Percentiles rank a stretch among this genome's conserved stretches.
Evolutionary conservation across 2,113 vertebrate species (phyloP).

Genomic region (Clarias gariepinus): DNA sequence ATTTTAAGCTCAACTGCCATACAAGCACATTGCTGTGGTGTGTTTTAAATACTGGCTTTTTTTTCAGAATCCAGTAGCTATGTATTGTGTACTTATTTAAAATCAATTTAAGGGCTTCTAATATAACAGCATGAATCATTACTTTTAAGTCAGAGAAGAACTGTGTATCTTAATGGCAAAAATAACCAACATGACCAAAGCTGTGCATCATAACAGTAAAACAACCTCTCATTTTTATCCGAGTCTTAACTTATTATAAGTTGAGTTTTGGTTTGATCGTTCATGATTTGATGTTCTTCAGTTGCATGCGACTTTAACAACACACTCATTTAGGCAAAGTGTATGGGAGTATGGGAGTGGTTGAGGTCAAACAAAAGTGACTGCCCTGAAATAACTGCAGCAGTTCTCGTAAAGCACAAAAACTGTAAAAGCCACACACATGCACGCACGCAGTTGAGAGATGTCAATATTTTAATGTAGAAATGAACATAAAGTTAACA

Average conservation of each 20-base stretch:
- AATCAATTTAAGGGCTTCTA: neutral
- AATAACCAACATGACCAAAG: neutral
- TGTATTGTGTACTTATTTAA: neutral
- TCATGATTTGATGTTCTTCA: neutral
- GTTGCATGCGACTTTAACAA: neutral
- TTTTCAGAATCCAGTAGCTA: neutral
- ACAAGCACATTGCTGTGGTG: neutral
- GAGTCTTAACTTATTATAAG: neutral
- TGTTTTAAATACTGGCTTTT: too few relatives aligned
- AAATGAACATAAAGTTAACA: neutral
- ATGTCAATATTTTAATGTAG: neutral
- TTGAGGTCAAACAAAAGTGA: slow-evolving; percentile 24
- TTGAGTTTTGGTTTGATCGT: neutral
- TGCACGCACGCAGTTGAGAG: neutral
- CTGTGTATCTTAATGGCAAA: neutral
- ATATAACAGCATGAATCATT: neutral
- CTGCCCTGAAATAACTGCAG: neutral
- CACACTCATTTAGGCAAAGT: neutral
- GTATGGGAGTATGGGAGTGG: neutral
- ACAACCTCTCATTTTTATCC: neutral
- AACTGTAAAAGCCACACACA: neutral
- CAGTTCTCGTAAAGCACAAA: neutral
- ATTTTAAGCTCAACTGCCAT: neutral
- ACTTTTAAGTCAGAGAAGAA: neutral
- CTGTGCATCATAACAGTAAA: neutral